Conservation (phyloP, 2,797 vertebrate genomes). For the Phoeniculus purpureus region DNA sequence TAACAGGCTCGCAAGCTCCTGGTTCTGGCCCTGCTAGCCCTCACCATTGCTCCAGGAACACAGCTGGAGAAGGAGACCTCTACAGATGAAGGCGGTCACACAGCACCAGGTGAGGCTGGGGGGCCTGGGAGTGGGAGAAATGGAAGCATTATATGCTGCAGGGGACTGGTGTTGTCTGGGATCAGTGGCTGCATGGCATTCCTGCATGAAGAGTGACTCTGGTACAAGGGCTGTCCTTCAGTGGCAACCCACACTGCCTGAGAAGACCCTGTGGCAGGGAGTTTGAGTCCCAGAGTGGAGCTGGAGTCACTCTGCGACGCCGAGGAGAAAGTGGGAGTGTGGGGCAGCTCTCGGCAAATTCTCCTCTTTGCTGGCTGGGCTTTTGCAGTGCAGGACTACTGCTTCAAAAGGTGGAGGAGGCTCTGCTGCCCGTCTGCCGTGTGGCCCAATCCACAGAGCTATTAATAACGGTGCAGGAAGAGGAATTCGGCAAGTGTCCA, state of each 20-base stretch:
- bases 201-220: neutral
- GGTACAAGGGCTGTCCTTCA: neutral
- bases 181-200: accelerated
- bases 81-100: neutral
- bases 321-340: neutral
- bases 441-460: neutral
- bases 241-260: accelerated
- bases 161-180: neutral
- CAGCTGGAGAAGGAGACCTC: neutral
- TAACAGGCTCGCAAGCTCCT: accelerated
- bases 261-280: accelerated
- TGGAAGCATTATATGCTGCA: neutral
- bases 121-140: neutral
- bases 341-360: neutral
- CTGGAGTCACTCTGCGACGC: neutral
- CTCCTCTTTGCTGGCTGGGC: neutral
- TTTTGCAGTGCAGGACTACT: neutral
- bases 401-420: slow-evolving; percentile 30
- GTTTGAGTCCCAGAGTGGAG: neutral
- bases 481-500: neutral
- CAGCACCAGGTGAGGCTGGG: neutral
- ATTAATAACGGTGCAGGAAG: slow-evolving; percentile 8
- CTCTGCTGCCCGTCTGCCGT: neutral
- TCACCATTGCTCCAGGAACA: accelerated
- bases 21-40: neutral